Evolutionary conservation across 2,113 vertebrate species (phyloP).

Genomic region (Sylvilagus bachmani): DNA sequence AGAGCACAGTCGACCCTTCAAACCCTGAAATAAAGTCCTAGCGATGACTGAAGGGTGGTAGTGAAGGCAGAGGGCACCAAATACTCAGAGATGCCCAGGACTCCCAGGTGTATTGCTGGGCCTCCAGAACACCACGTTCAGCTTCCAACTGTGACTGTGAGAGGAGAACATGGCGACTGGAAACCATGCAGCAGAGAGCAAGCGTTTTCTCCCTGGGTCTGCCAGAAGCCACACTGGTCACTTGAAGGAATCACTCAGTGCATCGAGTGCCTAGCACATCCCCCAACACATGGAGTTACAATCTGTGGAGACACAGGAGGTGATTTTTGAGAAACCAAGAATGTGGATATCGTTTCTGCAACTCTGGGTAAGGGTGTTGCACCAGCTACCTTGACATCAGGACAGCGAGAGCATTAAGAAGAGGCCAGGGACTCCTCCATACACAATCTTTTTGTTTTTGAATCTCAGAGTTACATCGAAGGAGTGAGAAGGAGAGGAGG

Average conservation of each 20-base stretch:
- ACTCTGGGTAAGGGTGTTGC: not conserved
- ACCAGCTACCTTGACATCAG: not conserved
- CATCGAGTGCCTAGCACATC: not conserved
- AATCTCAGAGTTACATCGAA: too few species aligned
- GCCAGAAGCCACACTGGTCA: not conserved
- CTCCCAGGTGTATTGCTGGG: not conserved
- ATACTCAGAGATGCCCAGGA: not conserved
- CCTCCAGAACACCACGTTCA: not conserved
- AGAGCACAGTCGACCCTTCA: not conserved
- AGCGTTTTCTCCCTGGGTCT: not conserved
- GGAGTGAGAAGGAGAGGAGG: too few species aligned
- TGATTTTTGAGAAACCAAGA: not conserved
- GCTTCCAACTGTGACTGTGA: not conserved
- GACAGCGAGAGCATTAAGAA: not conserved
- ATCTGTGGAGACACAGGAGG: not conserved
- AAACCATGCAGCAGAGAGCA: not conserved
- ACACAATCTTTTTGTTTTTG: not conserved
- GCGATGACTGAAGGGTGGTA: not conserved
- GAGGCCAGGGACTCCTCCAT: not conserved
- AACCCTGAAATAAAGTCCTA: not conserved
- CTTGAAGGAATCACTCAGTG: not conserved
- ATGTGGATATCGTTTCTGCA: not conserved
- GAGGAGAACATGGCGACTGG: not conserved
- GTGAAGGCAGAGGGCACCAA: not conserved
- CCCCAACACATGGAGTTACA: not conserved